Conservation (phyloP, 2,888 invertebrate species). For the Xylota segnis region DNA sequence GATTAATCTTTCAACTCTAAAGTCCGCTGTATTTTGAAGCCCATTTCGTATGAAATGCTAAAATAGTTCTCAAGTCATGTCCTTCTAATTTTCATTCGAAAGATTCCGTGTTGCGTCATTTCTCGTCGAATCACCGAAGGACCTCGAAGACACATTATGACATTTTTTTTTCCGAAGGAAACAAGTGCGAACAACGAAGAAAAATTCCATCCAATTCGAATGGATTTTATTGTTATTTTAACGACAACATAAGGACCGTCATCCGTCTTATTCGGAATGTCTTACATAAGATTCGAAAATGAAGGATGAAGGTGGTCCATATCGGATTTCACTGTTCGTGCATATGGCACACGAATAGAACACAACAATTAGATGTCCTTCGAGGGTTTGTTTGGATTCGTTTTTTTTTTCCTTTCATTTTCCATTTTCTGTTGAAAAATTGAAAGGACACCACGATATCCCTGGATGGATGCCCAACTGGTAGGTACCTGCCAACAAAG, state of each 20-base stretch:
- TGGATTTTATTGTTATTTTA: constrained; percentile 35
- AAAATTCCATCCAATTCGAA: constrained; percentile 29
- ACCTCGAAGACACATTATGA: not conserved
- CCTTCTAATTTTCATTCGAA: too few species aligned
- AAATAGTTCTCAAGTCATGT: too few species aligned
- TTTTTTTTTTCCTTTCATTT: constrained; percentile 27
- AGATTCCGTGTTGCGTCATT: too few species aligned
- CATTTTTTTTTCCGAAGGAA: not conserved
- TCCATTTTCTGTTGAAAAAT: constrained; percentile 44
- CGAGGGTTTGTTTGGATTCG: constrained; percentile 1
- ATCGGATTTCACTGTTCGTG: constrained; percentile 64
- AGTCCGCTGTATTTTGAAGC: too few species aligned
- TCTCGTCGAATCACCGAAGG: too few species aligned
- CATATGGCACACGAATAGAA: constrained; percentile 66
- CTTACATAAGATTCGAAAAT: constrained; percentile 44
- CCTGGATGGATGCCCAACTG: constrained; percentile 55
- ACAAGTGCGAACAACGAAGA: constrained; percentile 23
- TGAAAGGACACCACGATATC: constrained; percentile 25
- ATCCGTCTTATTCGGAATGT: constrained; percentile 21
- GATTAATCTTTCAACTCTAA: too few species aligned
- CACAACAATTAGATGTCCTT: constrained; percentile 62
- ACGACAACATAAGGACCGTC: constrained; percentile 45
- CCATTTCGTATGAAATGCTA: too few species aligned
- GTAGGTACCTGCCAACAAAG: constrained; percentile 42
- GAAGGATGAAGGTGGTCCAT: constrained; percentile 56